Base-by-base conservation (phyloP, 2,888 invertebrate genomes). In the Macropis europaea region DNA sequence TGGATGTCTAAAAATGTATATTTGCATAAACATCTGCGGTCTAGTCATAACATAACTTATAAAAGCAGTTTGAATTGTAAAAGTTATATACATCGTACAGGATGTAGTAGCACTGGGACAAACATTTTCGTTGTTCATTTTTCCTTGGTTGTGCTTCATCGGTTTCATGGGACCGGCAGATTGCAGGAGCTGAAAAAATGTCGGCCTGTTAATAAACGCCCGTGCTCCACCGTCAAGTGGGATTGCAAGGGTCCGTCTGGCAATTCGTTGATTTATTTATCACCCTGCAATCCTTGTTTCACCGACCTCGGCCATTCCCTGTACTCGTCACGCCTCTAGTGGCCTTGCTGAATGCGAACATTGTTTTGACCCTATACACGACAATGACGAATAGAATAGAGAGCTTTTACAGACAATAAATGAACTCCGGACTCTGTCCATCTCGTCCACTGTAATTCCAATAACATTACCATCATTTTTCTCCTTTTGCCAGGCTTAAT, bases 371-470 rank as follows among this genome's bases (percentile, higher is more conserved):
- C 60, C 54, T 70, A 67, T 40, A 53, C 52, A 54, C 53, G 79
- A 77, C 79, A 79, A 71, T 68, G 75, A 80, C 67, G 72, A 77
- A 79, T 61, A 73, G 72, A 77, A 79, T 61, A 73, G 60, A 73
- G 50, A 61, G 75, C 66, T 80, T 80, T 77, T 75, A 72, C 71
- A 48, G 50, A 45, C 66, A 69, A 79, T 76, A 79, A 80, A 81
- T 81, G 75, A 73, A 72, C 67, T 68, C 52, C 17, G 62, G 36
- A 45, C 62, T 32, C 15, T 43, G 34, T 54, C 54, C 48, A 62
- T 48, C 60, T 59, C 52, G 63, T 32, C 38, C 61, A 32, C 59
- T 70, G 77, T 74, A 77, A 77, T 73, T 74, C 60, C 52, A 50
- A 76, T 50, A 53, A 57, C 56, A 32, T 17, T 36, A 34, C 30